Conservation (phyloP, 2,888 invertebrate species). For the Hesperia comma region DNA sequence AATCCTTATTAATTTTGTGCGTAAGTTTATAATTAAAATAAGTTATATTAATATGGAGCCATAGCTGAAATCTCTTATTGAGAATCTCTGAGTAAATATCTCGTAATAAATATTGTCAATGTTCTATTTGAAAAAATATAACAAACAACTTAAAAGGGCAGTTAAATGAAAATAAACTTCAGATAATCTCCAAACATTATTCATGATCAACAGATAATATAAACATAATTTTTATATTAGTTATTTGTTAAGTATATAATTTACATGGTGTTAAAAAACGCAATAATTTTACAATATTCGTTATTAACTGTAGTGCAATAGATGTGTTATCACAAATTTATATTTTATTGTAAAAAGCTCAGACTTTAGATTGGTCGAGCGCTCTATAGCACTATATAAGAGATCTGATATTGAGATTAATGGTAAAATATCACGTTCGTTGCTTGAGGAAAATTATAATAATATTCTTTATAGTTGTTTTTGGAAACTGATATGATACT, state of each 20-base stretch:
- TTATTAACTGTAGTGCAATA: constrained; percentile 75
- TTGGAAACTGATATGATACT: constrained; percentile 26
- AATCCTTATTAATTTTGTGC: constrained; percentile 54
- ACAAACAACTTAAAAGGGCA: constrained; percentile 19
- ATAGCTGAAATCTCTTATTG: constrained; percentile 69
- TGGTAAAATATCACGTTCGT: constrained; percentile 59
- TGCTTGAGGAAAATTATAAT: constrained; percentile 56
- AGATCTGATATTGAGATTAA: constrained; percentile 83
- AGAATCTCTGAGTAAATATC: constrained; percentile 67
- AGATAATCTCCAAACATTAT: neutral
- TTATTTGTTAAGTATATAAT: constrained; percentile 60
- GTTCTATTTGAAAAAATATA: constrained; percentile 15
- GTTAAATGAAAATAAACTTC: neutral
- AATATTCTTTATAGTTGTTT: constrained; percentile 27
- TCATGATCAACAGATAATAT: neutral
- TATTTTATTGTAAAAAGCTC: constrained; percentile 67
- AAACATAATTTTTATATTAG: constrained; percentile 41
- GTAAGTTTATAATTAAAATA: constrained; percentile 50
- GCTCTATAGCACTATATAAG: constrained; percentile 56
- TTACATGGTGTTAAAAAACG: constrained; percentile 62
- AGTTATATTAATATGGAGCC: constrained; percentile 54
- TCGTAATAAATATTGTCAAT: constrained; percentile 46
- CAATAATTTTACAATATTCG: constrained; percentile 67
- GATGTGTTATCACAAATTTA: constrained; percentile 75
- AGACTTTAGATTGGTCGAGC: constrained; percentile 49